phyloP scores from a whole-genome alignment of 2,888 invertebrate genomes.

The Lasius platythorax region DNA sequence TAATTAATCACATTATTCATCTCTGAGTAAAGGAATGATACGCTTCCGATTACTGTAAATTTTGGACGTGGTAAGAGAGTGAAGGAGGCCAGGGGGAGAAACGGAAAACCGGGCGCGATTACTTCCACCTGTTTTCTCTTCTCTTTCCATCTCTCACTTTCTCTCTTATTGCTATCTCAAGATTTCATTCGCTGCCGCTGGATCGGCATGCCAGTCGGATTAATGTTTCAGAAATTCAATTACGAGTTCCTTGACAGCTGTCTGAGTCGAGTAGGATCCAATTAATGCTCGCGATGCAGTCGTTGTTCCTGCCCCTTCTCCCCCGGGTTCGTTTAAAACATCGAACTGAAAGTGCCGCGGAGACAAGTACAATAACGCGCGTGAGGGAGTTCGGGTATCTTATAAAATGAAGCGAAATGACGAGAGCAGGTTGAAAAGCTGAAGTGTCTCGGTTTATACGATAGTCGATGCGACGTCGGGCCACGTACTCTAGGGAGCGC shows the following conservation, averaged over 20 bases:
- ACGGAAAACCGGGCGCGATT: slow-evolving; percentile 26
- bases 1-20: slow-evolving; percentile 25
- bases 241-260: slow-evolving; percentile 58
- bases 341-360: slow-evolving; percentile 34
- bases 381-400: slow-evolving; percentile 10
- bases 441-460: slow-evolving; percentile 54
- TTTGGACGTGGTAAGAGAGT: background rate
- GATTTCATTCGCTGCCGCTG: slow-evolving; percentile 44
- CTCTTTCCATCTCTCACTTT: slow-evolving; percentile 15
- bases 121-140: slow-evolving; percentile 22
- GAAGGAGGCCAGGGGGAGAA: background rate
- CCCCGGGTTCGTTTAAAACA: slow-evolving; percentile 29
- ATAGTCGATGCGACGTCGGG: slow-evolving; percentile 36
- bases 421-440: slow-evolving; percentile 48
- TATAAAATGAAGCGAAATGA: slow-evolving; percentile 55
- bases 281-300: slow-evolving; percentile 54
- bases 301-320: slow-evolving; percentile 13
- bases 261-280: slow-evolving; percentile 52
- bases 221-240: slow-evolving; percentile 58
- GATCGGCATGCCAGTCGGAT: slow-evolving; percentile 56
- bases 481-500: background rate
- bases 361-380: slow-evolving; percentile 39
- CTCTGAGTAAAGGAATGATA: background rate
- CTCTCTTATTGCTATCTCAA: slow-evolving; percentile 52
- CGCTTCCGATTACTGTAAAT: slow-evolving; percentile 17